Base-by-base conservation (phyloP, 2,113 vertebrate genomes). In the Tyto alba region DNA sequence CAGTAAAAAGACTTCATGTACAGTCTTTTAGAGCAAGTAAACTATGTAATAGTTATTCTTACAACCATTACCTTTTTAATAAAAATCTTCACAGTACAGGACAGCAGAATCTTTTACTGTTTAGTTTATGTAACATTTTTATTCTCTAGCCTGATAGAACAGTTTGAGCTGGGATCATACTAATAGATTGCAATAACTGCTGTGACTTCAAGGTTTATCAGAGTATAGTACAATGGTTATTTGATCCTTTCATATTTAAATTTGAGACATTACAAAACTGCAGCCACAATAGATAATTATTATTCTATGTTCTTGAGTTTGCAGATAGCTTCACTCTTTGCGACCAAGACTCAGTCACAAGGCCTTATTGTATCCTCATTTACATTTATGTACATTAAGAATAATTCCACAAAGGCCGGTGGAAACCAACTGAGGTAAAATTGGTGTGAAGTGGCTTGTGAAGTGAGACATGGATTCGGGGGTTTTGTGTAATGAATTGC, bases 141-240 rank as follows among this genome's bases (percentile, higher is more conserved):
- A 68, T 47, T 63, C 60, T 74, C 9, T 47, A 32, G 78, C 47
- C 87, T 96, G 36, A 15, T 90, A 64, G 83, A 89, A 92, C 55
- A 93, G 43, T 56, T 87, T 97, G 73, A 94, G 74, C 96, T 91
- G 83, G 76, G 72, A 94, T 95, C 89, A 90, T 7, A 76, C 45
- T 93, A 55, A 87, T 73, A 95, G 57, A 97, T 86, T 68, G 43
- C 69, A 96, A 13, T 88, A 96, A 92, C 59, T 73, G 85, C 75
- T 83, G 47, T 79, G 56, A 63, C 78, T 89, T 93, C 80, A 90
- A 90, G 45, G 85, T 96, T 90, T 90, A 88, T 88, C 64, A 16
- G 32, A 91, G 36, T 88, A 48, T 66, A 91, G 75, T 47, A 40
- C 45, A 85, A 57, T 25, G 59, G 63, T 69, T 75, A 36, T 85